Percentiles rank a stretch among this genome's conserved stretches.
phyloP scores from a whole-genome alignment of 2,888 invertebrate species.

The Caenorhabditis japonica region DNA sequence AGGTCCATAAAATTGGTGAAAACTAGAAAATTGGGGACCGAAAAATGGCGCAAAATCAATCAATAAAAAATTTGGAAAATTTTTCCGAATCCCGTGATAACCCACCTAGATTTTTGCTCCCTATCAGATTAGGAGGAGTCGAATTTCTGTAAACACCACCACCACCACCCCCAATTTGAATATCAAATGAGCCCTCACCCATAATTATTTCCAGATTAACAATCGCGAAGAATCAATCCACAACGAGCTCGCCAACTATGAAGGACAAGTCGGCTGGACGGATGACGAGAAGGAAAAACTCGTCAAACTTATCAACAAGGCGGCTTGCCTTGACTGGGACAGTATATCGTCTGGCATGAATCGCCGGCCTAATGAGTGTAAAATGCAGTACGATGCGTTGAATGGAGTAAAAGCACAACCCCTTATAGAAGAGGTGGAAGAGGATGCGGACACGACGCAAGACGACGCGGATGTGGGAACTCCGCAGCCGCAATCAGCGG shows the following conservation, averaged over 20 bases:
- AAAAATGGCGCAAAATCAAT: background rate
- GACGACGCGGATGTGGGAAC: constrained; percentile 6
- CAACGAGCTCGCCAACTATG: constrained; percentile 20
- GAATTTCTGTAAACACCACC: constrained; percentile 14
- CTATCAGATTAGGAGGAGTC: no score
- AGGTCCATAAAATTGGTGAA: no score
- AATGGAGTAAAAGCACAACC: constrained; percentile 28
- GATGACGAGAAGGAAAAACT: constrained; percentile 34
- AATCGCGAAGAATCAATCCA: constrained; percentile 5
- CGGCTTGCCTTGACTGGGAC: constrained; percentile 27
- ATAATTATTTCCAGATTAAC: constrained; percentile 12
- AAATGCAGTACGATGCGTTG: constrained; percentile 36
- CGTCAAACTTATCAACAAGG: constrained; percentile 25
- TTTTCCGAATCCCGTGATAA: no score
- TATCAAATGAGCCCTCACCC: constrained; percentile 10
- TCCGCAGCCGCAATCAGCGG: background rate
- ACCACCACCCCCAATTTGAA: constrained; percentile 5
- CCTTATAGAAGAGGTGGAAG: constrained; percentile 19
- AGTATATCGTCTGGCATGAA: constrained; percentile 37
- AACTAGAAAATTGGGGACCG: no score
- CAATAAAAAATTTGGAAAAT: background rate
- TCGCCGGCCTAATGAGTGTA: constrained; percentile 41
- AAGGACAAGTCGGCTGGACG: constrained; percentile 43
- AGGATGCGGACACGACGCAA: constrained; percentile 11
- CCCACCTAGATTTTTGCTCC: no score